A percentile compares a stretch with the other conserved stretches of the same genome.
phyloP scores from a whole-genome alignment of 2,113 vertebrate species.

The Rynchops niger region DNA sequence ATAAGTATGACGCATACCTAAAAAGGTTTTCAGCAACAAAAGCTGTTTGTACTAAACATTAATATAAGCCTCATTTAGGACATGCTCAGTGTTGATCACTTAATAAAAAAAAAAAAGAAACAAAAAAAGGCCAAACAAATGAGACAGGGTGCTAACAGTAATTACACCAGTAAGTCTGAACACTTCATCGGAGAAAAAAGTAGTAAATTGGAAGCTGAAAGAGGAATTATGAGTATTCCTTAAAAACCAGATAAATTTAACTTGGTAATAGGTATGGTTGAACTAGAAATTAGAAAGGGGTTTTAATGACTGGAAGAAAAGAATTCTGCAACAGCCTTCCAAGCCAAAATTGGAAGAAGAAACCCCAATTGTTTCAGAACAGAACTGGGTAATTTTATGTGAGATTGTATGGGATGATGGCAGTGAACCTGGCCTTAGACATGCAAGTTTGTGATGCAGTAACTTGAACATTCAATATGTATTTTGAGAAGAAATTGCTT shows the following conservation, averaged over 20 bases:
- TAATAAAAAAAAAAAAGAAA: neutral
- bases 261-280: neutral
- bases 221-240: neutral
- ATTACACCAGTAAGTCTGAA: neutral
- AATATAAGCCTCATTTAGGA: neutral
- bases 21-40: neutral
- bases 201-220: neutral
- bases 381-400: neutral
- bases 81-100: neutral
- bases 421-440: neutral
- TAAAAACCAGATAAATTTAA: neutral
- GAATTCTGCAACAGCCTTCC: neutral
- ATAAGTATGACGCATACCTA: neutral
- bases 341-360: neutral
- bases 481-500: neutral
- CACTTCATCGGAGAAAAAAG: neutral
- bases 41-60: neutral
- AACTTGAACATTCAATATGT: neutral
- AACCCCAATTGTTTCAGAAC: neutral
- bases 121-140: no score
- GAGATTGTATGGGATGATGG: neutral
- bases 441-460: neutral
- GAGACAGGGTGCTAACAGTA: neutral
- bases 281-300: neutral
- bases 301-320: neutral